A percentile compares a stretch with the other conserved stretches of the same genome.
phyloP scores from a whole-genome alignment of 2,797 vertebrate species.

The Megalops cyprinoides region DNA sequence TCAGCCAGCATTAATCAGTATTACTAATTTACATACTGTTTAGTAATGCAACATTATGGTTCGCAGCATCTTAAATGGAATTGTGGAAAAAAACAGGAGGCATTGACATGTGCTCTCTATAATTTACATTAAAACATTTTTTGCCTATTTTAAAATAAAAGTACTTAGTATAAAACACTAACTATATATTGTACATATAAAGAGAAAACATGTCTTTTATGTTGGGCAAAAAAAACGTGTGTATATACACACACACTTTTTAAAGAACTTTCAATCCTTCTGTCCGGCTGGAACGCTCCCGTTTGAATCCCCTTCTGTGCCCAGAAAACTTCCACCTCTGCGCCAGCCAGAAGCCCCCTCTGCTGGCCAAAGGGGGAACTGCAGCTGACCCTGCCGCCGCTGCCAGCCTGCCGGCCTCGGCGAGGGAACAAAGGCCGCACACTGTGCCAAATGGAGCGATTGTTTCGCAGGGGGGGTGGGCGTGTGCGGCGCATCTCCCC shows the following conservation, averaged over 20 bases:
- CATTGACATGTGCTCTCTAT: not conserved
- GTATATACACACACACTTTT: not conserved
- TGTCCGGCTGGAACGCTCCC: not conserved
- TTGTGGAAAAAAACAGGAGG: not conserved
- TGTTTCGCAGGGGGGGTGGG: slow-evolving; percentile 32
- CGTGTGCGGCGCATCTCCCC: slow-evolving; percentile 4
- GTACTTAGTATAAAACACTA: too few relatives aligned
- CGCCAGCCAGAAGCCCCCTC: slow-evolving; percentile 53
- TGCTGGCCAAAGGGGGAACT: slow-evolving; percentile 61
- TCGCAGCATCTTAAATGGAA: not conserved
- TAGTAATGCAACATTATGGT: too few relatives aligned
- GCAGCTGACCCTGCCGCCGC: slow-evolving; percentile 60
- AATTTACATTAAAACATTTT: not conserved
- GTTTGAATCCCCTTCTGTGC: not conserved
- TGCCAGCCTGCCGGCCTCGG: slow-evolving; percentile 51
- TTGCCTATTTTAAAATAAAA: too few relatives aligned
- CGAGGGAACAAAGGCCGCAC: slow-evolving; percentile 68
- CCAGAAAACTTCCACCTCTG: slow-evolving; percentile 16
- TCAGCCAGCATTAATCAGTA: too few relatives aligned
- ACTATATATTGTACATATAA: too few relatives aligned
- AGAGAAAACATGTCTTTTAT: too few relatives aligned
- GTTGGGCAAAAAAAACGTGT: too few relatives aligned
- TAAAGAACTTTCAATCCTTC: not conserved
- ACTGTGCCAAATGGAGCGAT: slow-evolving; percentile 62
- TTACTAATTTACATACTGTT: too few relatives aligned